These are phyloP conservation scores for Saxidomus purpurata DNA, from an alignment of 1,140 invertebrate genomes.

Conservation along the genomic window DNA sequence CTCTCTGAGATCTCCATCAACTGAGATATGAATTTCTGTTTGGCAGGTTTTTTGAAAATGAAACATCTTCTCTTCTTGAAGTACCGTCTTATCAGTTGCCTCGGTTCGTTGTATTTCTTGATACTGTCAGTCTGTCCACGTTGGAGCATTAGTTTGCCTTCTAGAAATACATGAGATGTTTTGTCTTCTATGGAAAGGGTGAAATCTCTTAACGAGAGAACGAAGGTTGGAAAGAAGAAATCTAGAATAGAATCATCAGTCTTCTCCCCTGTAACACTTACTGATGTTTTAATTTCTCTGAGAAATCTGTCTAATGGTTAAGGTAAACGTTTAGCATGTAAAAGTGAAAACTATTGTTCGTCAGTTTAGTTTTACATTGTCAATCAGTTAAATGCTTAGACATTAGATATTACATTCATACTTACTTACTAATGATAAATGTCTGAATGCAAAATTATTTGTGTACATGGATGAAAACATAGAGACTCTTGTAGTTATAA, in stretches of 20 bases:
- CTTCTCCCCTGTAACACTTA: not conserved
- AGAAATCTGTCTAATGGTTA: not conserved
- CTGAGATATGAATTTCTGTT: not conserved
- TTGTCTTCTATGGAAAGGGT: not conserved
- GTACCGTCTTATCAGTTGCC: not conserved
- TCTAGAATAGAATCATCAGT: not conserved
- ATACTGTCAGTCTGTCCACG: not conserved
- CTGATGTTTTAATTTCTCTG: not conserved
- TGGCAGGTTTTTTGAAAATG: not conserved
- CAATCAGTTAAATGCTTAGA: no score
- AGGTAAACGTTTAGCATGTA: no score
- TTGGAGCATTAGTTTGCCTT: not conserved
- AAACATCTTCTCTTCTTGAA: not conserved
- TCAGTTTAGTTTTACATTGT: no score
- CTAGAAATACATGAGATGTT: not conserved
- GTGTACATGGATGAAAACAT: no score
- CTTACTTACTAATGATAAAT: no score
- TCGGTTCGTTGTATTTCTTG: not conserved
- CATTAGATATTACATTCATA: no score
- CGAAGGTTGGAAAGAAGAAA: slow-evolving; percentile 28
- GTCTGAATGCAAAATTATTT: no score
- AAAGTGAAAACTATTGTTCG: no score
- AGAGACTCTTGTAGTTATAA: no score
- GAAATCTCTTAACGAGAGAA: not conserved
- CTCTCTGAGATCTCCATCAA: not conserved